Base-by-base conservation (phyloP, 2,888 invertebrate species). In the Xylota sylvarum region DNA sequence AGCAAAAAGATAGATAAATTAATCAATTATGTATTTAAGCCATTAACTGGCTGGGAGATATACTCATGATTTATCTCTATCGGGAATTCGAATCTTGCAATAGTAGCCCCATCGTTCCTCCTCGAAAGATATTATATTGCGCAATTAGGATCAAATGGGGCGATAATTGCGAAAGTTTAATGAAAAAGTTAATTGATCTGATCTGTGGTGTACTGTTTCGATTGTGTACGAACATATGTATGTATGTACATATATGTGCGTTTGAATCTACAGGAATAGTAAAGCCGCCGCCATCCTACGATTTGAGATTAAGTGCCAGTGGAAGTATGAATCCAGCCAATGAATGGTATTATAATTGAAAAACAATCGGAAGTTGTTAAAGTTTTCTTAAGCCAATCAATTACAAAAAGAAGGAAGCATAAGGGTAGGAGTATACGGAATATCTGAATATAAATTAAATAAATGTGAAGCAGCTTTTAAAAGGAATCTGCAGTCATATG, bases 81-180 rank as follows among this genome's bases (percentile, higher is more conserved):
- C 67, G 76, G 73, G 69, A 78, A 73, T 78, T 73, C 55, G 86
- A 78, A 82, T 86, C 82, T 72, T 58, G 73, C 50, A 70, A 23
- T 23, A 23, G 55, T 60, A 52, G 37, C 60, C 80, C 60, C 80
- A 56, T 64, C 67, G 74, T 64, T 52, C n/a, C n/a, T n/a, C n/a
- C 46, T 69, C n/a, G 30, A 37, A 77, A 46, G 72, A 82, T 86
- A 78, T 86, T 86, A 87, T 87, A 81, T 83, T 82, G 78, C 83
- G 78, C 87, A 87, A 87, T 87, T 87, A 87, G 87, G 87, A 87
- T 87, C 82, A 87, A 87, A 87, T 87, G 82, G 78, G 82, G 82
- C 81, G 87, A 83, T 83, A 87, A 87, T 87, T 87, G 78, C 87
- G 40, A 87, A 87, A 86, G 86, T 86, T 86, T 86, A 86, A 86